Evolutionary conservation across 2,113 vertebrate species (phyloP).

Genomic region (Plecotus auritus): DNA sequence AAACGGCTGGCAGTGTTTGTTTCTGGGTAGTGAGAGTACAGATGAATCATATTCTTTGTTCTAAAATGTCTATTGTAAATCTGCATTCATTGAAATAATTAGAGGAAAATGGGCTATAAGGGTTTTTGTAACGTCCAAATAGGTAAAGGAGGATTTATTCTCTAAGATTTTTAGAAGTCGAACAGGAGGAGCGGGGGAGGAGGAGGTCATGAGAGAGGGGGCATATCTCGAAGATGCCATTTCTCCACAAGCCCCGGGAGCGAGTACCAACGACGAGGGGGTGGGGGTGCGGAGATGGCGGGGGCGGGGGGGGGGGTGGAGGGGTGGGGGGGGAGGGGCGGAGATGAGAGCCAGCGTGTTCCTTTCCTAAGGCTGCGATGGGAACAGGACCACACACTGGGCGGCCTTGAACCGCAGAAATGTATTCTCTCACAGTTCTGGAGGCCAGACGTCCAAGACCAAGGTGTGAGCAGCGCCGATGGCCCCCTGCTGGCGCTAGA

Average conservation of each 20-base stretch:
- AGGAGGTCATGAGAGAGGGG: not conserved
- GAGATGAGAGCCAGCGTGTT: fast-evolving
- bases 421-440: not conserved
- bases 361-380: not conserved
- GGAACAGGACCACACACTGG: not conserved
- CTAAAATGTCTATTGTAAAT: not conserved
- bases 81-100: not conserved
- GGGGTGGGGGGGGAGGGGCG: too few relatives aligned
- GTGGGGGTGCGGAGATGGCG: too few relatives aligned
- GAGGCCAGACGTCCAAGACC: not conserved
- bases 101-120: not conserved
- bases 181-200: not conserved
- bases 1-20: not conserved
- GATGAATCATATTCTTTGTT: not conserved
- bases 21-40: not conserved
- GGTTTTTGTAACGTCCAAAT: not conserved
- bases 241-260: not conserved
- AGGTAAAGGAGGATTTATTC: not conserved
- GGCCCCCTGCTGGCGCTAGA: too few relatives aligned
- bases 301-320: too few relatives aligned
- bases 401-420: not conserved
- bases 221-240: fast-evolving
- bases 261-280: not conserved
- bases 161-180: not conserved
- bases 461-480: too few relatives aligned